Conservation (phyloP, 2,113 vertebrate genomes). For the Gavialis gangeticus region DNA sequence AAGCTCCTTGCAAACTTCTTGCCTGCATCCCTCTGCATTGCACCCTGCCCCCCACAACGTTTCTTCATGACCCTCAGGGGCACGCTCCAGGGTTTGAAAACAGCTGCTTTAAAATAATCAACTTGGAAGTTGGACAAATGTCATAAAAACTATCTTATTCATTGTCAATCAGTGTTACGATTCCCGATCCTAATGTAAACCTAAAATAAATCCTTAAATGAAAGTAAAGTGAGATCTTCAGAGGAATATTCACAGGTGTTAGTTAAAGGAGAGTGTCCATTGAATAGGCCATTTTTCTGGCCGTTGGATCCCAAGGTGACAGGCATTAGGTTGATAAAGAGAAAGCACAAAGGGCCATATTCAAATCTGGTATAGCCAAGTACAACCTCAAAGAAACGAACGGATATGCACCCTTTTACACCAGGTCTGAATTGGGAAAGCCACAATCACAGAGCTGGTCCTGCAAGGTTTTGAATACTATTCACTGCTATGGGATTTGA, state of each 20-base stretch:
- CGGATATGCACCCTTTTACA: background rate
- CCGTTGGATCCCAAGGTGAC: background rate
- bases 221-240: background rate
- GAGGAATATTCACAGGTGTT: background rate
- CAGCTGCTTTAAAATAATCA: background rate
- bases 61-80: no score
- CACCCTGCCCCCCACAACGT: no score
- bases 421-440: background rate
- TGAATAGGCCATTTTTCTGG: background rate
- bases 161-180: background rate
- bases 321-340: background rate
- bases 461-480: fast-evolving
- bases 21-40: no score
- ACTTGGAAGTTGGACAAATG: background rate
- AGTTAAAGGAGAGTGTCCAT: background rate
- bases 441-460: background rate
- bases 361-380: background rate
- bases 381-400: background rate
- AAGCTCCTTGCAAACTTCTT: no score
- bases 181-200: background rate
- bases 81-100: no score
- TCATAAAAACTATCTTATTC: background rate
- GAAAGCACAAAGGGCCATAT: background rate
- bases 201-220: background rate
- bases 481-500: fast-evolving